These are phyloP conservation scores for Carterocephalus palaemon DNA, from an alignment of 2,888 invertebrate genomes.

Conservation along the genomic window DNA sequence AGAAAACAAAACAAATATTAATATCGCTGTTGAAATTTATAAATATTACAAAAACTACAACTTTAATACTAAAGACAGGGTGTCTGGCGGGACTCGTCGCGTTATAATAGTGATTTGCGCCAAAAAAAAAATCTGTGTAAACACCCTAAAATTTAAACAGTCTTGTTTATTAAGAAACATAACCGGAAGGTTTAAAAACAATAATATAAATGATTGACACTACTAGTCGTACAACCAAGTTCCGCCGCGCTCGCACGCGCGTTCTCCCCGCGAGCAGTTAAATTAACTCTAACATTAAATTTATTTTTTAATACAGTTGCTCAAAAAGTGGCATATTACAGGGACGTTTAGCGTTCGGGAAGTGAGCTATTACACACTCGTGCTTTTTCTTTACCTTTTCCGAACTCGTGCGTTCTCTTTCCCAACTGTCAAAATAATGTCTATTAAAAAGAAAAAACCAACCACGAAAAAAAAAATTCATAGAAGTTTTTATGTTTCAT, in stretches of 20 bases:
- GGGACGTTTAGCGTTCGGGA: too few species aligned
- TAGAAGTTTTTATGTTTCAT: too few species aligned
- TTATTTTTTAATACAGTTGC: too few species aligned
- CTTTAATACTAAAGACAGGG: conserved; percentile 22
- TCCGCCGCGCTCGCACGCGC: conserved; percentile 17
- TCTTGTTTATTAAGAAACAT: conserved; percentile 32
- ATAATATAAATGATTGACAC: conserved; percentile 12
- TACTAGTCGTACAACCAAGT: conserved; percentile 12
- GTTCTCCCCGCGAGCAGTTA: conserved; percentile 49
- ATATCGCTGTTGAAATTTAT: conserved; percentile 18
- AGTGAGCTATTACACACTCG: too few species aligned
- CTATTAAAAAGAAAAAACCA: too few species aligned
- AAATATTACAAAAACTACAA: conserved; percentile 21
- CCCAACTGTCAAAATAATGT: too few species aligned
- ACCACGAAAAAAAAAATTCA: too few species aligned
- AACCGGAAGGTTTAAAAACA: conserved; percentile 21
- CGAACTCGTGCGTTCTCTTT: too few species aligned
- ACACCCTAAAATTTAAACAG: conserved; percentile 30
- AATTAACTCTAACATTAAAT: conserved; percentile 70
- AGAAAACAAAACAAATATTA: conserved; percentile 38
- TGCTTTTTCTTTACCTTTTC: too few species aligned
- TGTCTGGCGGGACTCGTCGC: conserved; percentile 32
- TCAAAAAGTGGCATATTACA: too few species aligned
- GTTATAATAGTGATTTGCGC: conserved; percentile 9
- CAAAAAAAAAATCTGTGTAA: conserved; percentile 21